Conservation (phyloP, 2,888 invertebrate species). For the Heliconius cydno region DNA sequence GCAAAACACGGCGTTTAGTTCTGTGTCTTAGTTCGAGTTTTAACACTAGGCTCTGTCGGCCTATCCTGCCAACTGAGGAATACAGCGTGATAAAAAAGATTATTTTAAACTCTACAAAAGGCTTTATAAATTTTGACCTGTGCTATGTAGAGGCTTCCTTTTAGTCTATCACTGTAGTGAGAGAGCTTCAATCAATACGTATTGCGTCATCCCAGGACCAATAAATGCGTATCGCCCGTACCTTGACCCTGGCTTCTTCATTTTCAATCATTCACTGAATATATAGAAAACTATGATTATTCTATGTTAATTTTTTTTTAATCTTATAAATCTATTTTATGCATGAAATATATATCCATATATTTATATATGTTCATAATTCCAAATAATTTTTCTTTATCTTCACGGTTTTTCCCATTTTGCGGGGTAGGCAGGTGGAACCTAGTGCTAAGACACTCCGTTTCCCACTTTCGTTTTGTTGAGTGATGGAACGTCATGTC, state of each 20-base stretch:
- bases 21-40: no score
- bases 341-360: no score
- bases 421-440: background rate
- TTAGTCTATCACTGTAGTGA: constrained; percentile 10
- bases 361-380: no score
- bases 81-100: background rate
- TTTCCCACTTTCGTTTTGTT: background rate
- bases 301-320: background rate
- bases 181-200: constrained; percentile 62
- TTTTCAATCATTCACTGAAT: constrained; percentile 12
- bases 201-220: constrained; percentile 64
- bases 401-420: background rate
- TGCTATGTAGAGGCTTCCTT: background rate
- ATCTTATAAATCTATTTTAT: background rate
- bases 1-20: no score
- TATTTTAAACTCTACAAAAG: background rate
- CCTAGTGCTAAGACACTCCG: background rate
- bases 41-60: no score
- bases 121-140: background rate
- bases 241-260: constrained; percentile 59
- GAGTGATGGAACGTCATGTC: no score
- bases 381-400: no score
- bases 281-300: background rate
- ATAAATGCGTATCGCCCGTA: constrained; percentile 62
- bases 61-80: no score